Base-by-base conservation (phyloP, 2,888 invertebrate species). In the Nemotelus nigrinus region DNA sequence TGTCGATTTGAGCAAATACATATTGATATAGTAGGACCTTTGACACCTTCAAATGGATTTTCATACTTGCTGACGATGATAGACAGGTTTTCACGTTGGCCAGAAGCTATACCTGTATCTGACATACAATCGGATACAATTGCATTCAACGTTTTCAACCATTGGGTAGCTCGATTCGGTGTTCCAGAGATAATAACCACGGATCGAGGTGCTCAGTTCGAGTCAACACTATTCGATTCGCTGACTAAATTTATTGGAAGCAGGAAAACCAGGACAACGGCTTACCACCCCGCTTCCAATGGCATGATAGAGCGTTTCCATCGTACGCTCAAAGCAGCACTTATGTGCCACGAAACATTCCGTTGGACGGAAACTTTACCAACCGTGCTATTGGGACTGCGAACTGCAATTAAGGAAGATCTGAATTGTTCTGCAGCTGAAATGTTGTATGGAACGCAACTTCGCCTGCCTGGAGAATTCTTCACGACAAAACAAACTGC, bases 91-190 rank as follows among this genome's bases (percentile, higher is more conserved):
- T 65, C 78, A 2, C 55, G 77, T n/a, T 78, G 76, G 80, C 76
- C 78, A 3, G 65, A 71, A 10, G 78, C 78, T 3, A 60, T 74
- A 43, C 79, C 77, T 5, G 50, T 80, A 6, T 3, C 3, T 4
- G 64, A 80, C 41, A 74, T 77, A 7, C 55, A 47, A 8, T 74
- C 78, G n/a, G 65, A 78, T n/a, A 80, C 82, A 4, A 79, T 82
- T 0, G 81, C 81, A 0, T 67, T 74, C 2, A 78, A 77, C 0
- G 6, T 78, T 1, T 72, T 50, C 41, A 39, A 7, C 2, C 10
- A 76, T 7, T 79, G 70, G 76, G 75, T 80, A 3, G 41, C 77
- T 3, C 44, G 68, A 39, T 78, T 67, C 48, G 79, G 78, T 10
- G 50, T 70, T 39, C 79, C 79, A 6, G 43, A 47, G 39, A 64